These are phyloP conservation scores for Merops nubicus DNA, from an alignment of 2,113 vertebrate species.

Conservation along the genomic window DNA sequence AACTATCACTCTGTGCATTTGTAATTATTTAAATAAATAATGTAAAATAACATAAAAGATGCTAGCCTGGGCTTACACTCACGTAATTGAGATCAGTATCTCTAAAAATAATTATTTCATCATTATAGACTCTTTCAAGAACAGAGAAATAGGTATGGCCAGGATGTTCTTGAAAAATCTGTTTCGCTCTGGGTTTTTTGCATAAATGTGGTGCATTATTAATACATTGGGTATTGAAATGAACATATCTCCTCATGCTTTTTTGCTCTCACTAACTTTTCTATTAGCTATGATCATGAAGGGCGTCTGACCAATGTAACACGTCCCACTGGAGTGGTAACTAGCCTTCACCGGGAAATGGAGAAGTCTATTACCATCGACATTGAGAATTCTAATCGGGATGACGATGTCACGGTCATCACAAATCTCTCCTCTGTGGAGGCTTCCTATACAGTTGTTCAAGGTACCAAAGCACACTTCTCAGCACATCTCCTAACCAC, in stretches of 20 bases:
- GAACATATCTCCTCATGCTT: conserved; percentile 55
- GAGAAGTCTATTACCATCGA: conserved; percentile 98
- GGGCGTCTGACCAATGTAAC: conserved; percentile 97
- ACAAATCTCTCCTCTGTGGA: conserved; percentile 98
- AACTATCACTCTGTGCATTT: neutral
- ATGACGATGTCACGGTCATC: conserved; percentile 97
- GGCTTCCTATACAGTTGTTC: conserved; percentile 97
- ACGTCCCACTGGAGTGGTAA: conserved; percentile 96
- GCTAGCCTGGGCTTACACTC: neutral
- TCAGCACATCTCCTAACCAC: conserved; percentile 11
- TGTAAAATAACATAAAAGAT: neutral
- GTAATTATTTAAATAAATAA: neutral
- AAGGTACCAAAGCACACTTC: conserved; percentile 81
- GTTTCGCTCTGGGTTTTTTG: conserved; percentile 37
- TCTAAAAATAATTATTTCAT: conserved; percentile 8
- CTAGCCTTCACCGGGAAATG: conserved; percentile 96
- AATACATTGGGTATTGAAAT: conserved; percentile 56
- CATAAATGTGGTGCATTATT: conserved; percentile 49
- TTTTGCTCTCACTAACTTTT: conserved; percentile 68
- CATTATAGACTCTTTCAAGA: conserved; percentile 44
- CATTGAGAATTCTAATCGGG: conserved; percentile 97
- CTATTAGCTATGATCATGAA: conserved; percentile 94
- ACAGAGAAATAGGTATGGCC: conserved; percentile 27
- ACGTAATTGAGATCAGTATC: neutral
- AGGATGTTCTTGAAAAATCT: conserved; percentile 62